Evolutionary conservation across 2,797 vertebrate species (phyloP).

Genomic region (Todus mexicanus): DNA sequence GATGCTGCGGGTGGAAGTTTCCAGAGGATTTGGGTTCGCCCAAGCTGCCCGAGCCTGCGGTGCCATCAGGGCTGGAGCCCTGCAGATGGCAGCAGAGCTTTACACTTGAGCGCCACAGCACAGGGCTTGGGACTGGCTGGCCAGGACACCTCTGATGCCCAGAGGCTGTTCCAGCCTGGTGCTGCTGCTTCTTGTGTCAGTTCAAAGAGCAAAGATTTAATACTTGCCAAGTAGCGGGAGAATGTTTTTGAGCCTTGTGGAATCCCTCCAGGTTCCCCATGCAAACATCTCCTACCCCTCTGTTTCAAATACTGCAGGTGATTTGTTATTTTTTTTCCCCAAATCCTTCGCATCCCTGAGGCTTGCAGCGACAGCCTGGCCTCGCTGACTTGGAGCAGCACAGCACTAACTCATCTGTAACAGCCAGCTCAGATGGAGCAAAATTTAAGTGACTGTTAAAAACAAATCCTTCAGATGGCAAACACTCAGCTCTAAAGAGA

Average conservation of each 20-base stretch:
- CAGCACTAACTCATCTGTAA: neutral
- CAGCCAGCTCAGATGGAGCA: neutral
- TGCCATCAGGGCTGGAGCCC: slow-evolving; percentile 1
- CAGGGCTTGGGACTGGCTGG: neutral
- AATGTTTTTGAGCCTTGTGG: neutral
- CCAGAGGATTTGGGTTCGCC: neutral
- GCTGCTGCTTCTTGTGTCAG: neutral
- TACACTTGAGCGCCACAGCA: slow-evolving; percentile 25
- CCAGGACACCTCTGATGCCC: neutral
- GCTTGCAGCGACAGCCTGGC: neutral
- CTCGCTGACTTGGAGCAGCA: neutral
- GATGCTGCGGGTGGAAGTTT: neutral
- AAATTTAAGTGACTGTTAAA: neutral
- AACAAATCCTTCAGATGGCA: neutral
- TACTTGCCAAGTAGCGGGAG: neutral
- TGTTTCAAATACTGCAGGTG: neutral
- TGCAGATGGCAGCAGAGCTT: slow-evolving; percentile 77
- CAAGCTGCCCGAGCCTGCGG: neutral
- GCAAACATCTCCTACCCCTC: neutral
- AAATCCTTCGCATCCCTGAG: neutral
- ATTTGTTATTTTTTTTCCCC: neutral
- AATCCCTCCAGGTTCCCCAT: neutral
- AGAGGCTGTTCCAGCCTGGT: neutral
- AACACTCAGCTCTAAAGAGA: neutral
- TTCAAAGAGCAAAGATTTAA: neutral